Base-by-base conservation (phyloP, 2,888 invertebrate genomes). In the Hermaeophaga mercurialis region DNA sequence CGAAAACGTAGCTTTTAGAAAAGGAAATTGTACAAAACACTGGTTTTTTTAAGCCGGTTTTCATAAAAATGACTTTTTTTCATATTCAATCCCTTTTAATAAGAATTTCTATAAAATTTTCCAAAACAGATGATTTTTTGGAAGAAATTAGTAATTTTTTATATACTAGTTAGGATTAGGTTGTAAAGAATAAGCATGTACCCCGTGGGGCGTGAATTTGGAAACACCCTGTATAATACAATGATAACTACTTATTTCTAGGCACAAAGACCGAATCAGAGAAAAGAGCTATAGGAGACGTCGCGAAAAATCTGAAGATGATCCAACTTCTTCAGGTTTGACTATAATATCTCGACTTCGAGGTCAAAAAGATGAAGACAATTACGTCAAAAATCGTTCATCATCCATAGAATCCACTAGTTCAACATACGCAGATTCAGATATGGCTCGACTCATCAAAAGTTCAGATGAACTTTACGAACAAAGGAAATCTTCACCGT, bases 401-500 rank as follows among this genome's bases (percentile, higher is more conserved):
- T 76, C 78, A 1, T 78, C 78, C 0, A 57, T 78, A 38, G 78
- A 78, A 63, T 75, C 75, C 55, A 72, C 71, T 9, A 74, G 76
- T 61, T 80, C 82, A 0, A 80, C 82, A 66, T 82, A 82, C 38
- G 80, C 81, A 36, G 84, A 84, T 69, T 79, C 78, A 69, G 82
- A 82, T 67, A 80, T 82, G 64, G 80, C 66, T 11, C 67, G 73
- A 34, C 64, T 70, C 9, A 57, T 72, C 15, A 57, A 67, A 41
- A 62, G 70, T 26, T 53, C 62, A 3, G 65, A 68, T 15, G 72
- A 72, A 41, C 54, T 63, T 1, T 63, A 66, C 15, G 75, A 61
- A 69, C 79, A 88, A 73, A 80, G 81, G 72, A 84, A 77, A 78
- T 87, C 83, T 65, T 84, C 79, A 68, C 88, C 78, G 65, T 85